Evolutionary conservation across 2,888 invertebrate genomes (phyloP), one percentile per base, ranked within the genome.

Genomic region (Microplitis manilae): DNA sequence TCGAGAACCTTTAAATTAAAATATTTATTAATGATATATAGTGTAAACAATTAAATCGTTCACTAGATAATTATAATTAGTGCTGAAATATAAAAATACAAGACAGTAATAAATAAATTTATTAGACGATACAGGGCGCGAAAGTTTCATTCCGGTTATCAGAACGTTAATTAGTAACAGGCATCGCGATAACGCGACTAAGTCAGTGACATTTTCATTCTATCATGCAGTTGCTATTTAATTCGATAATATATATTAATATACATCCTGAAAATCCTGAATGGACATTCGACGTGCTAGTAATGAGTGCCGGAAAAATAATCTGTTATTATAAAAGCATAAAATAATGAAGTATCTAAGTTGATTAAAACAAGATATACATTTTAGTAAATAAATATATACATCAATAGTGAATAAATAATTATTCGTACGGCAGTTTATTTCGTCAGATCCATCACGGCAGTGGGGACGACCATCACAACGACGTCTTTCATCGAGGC

Each of bases 381-480:
- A 74, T 20, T 6, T 64, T 61, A 73, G 73, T 20, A 4, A 65
- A 68, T 59, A 62, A 68, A 76, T 17, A 39, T 67, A 60, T 30
- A 59, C 17, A 50, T 75, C 2, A 60, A 64, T 62, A 69, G 38
- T 7, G 41, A 75, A 79, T 75, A 76, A 79, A 77, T 79, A 79
- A 77, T 79, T 79, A 68, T 80, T 80, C 85, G 82, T 88, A 92
- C 92, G 88, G 89, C 94, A 94, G 80, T 91, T 88, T 59, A 84
- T 83, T 90, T 94, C 94, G 84, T 94, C 94, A 82, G 93, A 93
- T 68, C 90, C 90, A 79, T 91, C 90, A 6, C 86, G 85, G 83
- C 94, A 94, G 84, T 94, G 93, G 38, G 85, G 81, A 15, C 91
- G 88, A n/a, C 91, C 90, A 88, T 95, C 91, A 87, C 95, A 95